phyloP scores from a whole-genome alignment of 2,797 vertebrate genomes.

The Hipposideros larvatus region DNA sequence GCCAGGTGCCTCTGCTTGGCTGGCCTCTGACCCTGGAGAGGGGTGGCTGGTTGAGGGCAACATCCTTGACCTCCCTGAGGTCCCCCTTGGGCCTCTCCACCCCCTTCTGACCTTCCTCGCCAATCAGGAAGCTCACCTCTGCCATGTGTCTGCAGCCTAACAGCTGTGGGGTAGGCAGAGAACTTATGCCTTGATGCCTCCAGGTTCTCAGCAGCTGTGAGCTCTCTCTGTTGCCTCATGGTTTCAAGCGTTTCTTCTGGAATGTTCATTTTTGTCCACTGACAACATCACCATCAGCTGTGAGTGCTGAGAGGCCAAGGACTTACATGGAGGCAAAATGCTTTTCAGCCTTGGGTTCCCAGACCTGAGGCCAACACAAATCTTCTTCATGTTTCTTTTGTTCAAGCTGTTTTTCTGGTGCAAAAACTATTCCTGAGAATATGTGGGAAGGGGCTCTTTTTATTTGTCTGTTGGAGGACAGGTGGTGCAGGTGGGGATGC shows the following conservation, averaged over 20 bases:
- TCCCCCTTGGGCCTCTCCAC: background rate
- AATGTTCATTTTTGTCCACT: constrained; percentile 3
- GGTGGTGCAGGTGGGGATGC: background rate
- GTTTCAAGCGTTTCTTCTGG: constrained; percentile 51
- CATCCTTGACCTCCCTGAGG: background rate
- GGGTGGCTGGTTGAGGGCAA: background rate
- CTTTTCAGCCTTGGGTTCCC: background rate
- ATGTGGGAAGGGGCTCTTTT: background rate
- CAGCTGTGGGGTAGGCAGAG: background rate
- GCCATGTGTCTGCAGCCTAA: background rate
- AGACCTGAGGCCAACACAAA: rapidly evolving
- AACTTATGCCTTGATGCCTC: background rate
- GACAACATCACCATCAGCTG: background rate
- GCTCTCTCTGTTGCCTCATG: background rate
- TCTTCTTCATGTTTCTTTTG: background rate
- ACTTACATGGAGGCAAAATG: background rate
- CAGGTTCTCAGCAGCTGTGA: background rate
- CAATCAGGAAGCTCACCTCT: background rate
- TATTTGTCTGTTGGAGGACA: background rate
- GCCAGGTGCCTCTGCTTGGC: rapidly evolving
- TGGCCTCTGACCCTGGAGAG: background rate
- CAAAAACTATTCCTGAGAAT: background rate
- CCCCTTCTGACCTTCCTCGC: background rate
- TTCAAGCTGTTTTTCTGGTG: background rate
- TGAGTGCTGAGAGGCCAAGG: background rate